A percentile compares a stretch with the other conserved stretches of the same genome.
Conservation (phyloP, 2,797 vertebrate genomes). For the Chrosomus eos region DNA sequence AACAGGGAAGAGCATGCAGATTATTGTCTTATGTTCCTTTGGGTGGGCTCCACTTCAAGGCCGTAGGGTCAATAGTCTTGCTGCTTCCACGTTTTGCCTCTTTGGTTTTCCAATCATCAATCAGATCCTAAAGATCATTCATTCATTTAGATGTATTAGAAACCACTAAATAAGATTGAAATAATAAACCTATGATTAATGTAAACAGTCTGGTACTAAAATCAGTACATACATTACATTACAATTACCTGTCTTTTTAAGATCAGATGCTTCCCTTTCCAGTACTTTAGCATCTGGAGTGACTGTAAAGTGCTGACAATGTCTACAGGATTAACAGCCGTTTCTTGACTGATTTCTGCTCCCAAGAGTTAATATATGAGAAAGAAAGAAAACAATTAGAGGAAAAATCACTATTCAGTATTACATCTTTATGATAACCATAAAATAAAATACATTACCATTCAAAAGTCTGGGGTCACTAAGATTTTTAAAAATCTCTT, state of each 20-base stretch:
- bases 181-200: background rate
- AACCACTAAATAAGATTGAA: background rate
- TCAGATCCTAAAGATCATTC: conserved; percentile 85
- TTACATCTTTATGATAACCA: background rate
- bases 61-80: conserved; percentile 93
- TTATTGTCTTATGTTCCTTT: conserved; percentile 87
- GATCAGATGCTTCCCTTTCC: conserved; percentile 98
- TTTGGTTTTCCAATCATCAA: conserved; percentile 98
- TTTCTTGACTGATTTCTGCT: conserved; percentile 98
- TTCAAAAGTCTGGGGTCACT: background rate
- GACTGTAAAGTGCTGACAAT: conserved; percentile 98
- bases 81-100: conserved; percentile 92
- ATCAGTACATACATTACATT: background rate
- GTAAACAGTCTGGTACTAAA: background rate
- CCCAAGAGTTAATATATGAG: conserved; percentile 5
- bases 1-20: background rate
- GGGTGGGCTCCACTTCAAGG: conserved; percentile 97
- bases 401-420: background rate
- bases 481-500: background rate
- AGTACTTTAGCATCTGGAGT: conserved; percentile 99
- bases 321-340: conserved; percentile 97
- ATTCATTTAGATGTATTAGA: background rate
- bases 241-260: conserved; percentile 91
- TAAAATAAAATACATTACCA: background rate
- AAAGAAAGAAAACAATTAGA: background rate